Conservation (phyloP, 1,140 invertebrate genomes). For the Pseudomyrmex flavicornis region DNA sequence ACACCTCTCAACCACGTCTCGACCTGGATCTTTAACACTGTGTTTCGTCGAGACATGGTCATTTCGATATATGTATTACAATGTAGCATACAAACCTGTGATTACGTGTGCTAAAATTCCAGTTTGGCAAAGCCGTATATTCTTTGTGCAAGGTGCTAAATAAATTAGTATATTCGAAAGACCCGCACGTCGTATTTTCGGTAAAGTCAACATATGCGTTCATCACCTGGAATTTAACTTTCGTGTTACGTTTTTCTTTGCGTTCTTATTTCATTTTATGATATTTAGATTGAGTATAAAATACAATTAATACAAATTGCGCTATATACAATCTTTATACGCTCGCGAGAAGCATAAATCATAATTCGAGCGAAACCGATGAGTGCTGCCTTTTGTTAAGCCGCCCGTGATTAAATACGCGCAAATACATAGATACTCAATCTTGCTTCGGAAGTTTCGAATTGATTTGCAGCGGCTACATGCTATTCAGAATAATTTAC, state of each 20-base stretch:
- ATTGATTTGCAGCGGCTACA: neutral
- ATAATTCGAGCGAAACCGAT: constrained; percentile 12
- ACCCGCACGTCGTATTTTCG: neutral
- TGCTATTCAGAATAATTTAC: constrained; percentile 10
- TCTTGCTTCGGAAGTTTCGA: neutral
- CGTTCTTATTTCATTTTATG: neutral
- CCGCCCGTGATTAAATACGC: constrained; percentile 12
- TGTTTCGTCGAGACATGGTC: neutral
- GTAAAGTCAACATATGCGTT: constrained; percentile 10
- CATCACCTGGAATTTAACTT: no score
- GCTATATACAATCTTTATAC: neutral
- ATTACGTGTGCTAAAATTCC: constrained; percentile 32
- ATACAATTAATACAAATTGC: neutral
- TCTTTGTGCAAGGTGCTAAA: neutral
- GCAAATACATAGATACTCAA: constrained; percentile 20
- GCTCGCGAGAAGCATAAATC: constrained; percentile 10
- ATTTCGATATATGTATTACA: neutral
- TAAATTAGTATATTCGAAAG: constrained; percentile 34
- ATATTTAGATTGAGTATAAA: neutral
- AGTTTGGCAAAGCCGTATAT: constrained; percentile 20
- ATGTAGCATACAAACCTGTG: constrained; percentile 2
- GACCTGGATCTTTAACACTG: constrained; percentile 25
- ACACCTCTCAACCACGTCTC: neutral
- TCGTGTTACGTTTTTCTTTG: neutral
- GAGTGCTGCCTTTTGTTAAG: neutral